Conservation (phyloP, 2,888 invertebrate species). For the Latrodectus elegans region DNA sequence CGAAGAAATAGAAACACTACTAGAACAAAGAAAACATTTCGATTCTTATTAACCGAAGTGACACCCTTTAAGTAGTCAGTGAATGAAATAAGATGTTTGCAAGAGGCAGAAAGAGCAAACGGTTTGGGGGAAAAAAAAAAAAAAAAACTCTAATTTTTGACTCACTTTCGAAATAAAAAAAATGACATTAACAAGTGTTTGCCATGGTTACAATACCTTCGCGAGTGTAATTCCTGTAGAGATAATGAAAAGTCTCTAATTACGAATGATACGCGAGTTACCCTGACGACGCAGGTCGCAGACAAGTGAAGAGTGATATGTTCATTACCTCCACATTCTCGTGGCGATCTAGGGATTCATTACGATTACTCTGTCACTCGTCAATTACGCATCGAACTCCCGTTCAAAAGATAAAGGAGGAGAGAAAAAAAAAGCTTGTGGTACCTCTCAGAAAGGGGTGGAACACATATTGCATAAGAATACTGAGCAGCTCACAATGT, state of each 20-base stretch:
- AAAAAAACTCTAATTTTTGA: background rate
- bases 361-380: constrained; percentile 40
- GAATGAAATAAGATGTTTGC: too few relatives aligned
- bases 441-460: constrained; percentile 19
- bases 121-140: too few relatives aligned
- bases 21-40: too few relatives aligned
- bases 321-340: constrained; percentile 55
- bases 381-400: constrained; percentile 35
- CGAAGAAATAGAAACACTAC: too few relatives aligned
- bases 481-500: background rate
- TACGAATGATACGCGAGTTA: constrained; percentile 41
- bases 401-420: constrained; percentile 46
- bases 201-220: constrained; percentile 26
- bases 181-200: constrained; percentile 48
- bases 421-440: constrained; percentile 36
- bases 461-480: constrained; percentile 13
- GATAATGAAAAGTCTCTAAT: constrained; percentile 49
- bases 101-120: too few relatives aligned
- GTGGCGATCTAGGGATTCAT: constrained; percentile 57
- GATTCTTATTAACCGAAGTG: too few relatives aligned
- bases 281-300: constrained; percentile 62
- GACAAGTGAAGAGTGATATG: constrained; percentile 66
- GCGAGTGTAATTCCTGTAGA: constrained; percentile 7
- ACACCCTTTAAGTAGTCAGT: too few relatives aligned
- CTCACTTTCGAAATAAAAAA: background rate